Conservation (phyloP, 2,888 invertebrate species). For the Ichneumoninae sp. region DNA sequence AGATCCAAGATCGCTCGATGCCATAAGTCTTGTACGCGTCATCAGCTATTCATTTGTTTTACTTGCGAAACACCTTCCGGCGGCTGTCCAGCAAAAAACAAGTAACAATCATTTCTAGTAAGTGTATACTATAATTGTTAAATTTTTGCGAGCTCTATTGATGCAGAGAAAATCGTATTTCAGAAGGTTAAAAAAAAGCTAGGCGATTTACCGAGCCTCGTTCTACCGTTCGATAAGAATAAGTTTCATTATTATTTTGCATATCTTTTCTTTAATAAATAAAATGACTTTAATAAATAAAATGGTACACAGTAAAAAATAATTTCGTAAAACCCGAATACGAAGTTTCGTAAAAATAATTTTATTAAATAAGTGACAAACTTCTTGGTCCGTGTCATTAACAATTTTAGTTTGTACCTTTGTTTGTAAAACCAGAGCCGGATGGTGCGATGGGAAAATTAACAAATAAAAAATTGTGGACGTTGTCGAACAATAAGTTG, state of each 20-base stretch:
- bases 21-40: constrained; percentile 70
- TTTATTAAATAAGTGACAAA: no score
- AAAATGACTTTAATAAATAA: constrained; percentile 57
- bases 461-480: no score
- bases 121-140: constrained; percentile 53
- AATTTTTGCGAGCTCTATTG: constrained; percentile 52
- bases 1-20: constrained; percentile 66
- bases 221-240: constrained; percentile 73
- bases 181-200: constrained; percentile 39
- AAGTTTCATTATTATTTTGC: constrained; percentile 72
- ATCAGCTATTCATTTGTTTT: constrained; percentile 70
- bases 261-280: constrained; percentile 69
- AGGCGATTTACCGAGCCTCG: constrained; percentile 46
- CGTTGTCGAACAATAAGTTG: no score
- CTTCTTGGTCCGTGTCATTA: no score
- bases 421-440: no score
- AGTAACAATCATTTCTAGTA: constrained; percentile 50
- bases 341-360: no score
- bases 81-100: constrained; percentile 71
- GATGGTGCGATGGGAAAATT: no score
- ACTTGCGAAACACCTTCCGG: constrained; percentile 67
- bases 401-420: no score
- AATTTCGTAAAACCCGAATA: no score
- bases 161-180: constrained; percentile 25
- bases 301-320: constrained; percentile 30